These are phyloP conservation scores for Indicator maculatus DNA, from an alignment of 2,113 vertebrate genomes.

Conservation along the genomic window DNA sequence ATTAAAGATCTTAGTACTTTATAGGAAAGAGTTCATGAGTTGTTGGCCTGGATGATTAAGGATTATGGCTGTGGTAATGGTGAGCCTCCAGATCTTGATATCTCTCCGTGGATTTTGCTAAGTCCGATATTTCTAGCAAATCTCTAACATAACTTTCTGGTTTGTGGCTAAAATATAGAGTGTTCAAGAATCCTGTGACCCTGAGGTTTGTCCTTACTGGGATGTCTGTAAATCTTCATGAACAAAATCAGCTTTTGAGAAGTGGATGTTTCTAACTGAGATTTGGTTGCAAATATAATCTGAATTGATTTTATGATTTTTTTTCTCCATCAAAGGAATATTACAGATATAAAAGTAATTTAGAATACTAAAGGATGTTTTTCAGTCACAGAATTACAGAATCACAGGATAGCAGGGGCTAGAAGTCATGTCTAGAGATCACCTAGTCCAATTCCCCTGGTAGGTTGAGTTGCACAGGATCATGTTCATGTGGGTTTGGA, in stretches of 20 bases:
- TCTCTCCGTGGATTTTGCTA: not conserved
- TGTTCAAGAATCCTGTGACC: not conserved
- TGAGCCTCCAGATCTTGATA: not conserved
- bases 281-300: not conserved
- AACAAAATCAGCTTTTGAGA: not conserved
- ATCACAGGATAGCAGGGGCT: no score
- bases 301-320: not conserved
- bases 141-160: not conserved
- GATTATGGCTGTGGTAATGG: not conserved
- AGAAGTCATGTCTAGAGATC: no score
- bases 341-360: not conserved
- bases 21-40: not conserved
- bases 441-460: no score
- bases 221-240: fast-evolving
- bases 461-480: no score
- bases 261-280: fast-evolving
- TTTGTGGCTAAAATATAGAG: not conserved
- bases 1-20: not conserved
- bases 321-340: not conserved
- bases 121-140: not conserved
- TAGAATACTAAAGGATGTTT: not conserved
- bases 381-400: not conserved
- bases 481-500: no score
- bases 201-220: not conserved
- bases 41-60: not conserved